Percentiles rank a stretch among this genome's conserved stretches.
These are phyloP conservation scores for Turritopsis rubra DNA, from an alignment of 30 jellyfish, hydroid and myxozoan species.

Conservation along the genomic window DNA sequence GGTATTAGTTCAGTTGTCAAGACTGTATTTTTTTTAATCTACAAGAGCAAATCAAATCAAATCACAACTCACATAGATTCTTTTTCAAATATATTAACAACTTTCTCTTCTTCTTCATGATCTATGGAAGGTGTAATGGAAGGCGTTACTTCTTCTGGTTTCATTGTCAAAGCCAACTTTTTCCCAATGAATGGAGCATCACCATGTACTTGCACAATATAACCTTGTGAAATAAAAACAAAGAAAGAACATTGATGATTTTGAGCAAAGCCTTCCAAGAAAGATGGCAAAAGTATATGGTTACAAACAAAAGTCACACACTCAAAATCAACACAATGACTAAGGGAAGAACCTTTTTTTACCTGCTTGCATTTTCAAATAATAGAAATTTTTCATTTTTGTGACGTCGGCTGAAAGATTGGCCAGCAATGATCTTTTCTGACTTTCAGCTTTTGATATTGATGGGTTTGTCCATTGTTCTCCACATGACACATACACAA, in stretches of 20 bases:
- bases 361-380: constrained; percentile 59
- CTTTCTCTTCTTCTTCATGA: not conserved
- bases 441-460: constrained; percentile 52
- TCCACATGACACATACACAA: constrained; percentile 78
- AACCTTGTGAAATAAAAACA: not conserved
- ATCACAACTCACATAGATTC: not conserved
- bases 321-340: no score
- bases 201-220: not conserved
- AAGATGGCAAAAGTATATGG: not conserved
- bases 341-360: no score
- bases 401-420: constrained; percentile 66
- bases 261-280: no score
- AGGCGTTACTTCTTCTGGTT: constrained; percentile 7
- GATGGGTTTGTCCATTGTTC: constrained; percentile 78
- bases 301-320: not conserved
- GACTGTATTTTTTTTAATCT: no score
- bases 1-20: no score
- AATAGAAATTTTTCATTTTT: constrained; percentile 41
- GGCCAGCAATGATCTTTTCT: constrained; percentile 58
- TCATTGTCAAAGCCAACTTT: not conserved
- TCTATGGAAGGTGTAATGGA: not conserved
- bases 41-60: not conserved
- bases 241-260: not conserved
- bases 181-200: not conserved
- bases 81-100: not conserved